Evolutionary conservation across 1,140 invertebrate species (phyloP), one percentile per base, ranked within the genome.

Genomic region (Helicoverpa armigera): DNA sequence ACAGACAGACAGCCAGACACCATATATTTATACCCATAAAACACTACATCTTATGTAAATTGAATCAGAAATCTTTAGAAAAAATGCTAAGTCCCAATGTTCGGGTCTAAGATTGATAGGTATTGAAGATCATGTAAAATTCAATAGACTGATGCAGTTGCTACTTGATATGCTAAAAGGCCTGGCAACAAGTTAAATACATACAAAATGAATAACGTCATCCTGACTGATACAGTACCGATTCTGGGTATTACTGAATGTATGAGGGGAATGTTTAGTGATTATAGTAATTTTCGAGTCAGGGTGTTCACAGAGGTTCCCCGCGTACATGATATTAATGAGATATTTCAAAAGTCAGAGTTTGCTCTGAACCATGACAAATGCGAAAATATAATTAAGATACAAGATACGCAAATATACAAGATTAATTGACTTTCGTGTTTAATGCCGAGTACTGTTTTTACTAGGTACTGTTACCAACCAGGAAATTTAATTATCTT

Each of bases 121-220:
- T 23, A 51, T 56, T 51, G 50, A 67, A 82, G n/a, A 67, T 86
- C 84, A 90, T 89, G 87, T 87, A 87, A 88, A 65, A 91, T 89
- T 90, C 85, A 88, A 73, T 16, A 63, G 74, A 56, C 79, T 82
- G 73, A 84, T 88, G 88, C 89, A 90, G 78, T 89, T 74, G 84
- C 74, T 84, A 83, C 74, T 85, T 83, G 18, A 56, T 65, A 67
- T 69, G 48, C 23, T 48, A 61, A 61, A 23, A 23, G 69, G 50
- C 70, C 9, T 72, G 51, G 67, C 67, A 79, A 79, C 77, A 70
- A 60, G 31, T 51, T 63, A 51, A 3, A 75, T 48, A 75, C 16
- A 60, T 23, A 75, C 14, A 50, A 50, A 53, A 13, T 31, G 29
- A 51, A 51, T 51, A 65, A 53, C 74, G 69, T 54, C 50, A 54